Conservation (phyloP, 2,113 vertebrate genomes). For the Melospiza melodia region DNA sequence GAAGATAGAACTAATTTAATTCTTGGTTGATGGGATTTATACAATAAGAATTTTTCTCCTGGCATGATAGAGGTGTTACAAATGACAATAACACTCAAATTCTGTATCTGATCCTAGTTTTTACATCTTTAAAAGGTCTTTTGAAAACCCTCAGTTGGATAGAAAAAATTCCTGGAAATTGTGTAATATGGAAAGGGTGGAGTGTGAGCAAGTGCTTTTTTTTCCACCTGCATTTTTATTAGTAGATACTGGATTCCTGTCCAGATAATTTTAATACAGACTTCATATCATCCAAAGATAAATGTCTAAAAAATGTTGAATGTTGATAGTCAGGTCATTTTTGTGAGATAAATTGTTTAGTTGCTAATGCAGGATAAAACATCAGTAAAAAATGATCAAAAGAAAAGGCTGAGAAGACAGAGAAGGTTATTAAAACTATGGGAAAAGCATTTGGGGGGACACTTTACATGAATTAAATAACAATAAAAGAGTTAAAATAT, state of each 20-base stretch:
- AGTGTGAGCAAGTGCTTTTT: not conserved
- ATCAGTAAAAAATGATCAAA: not conserved
- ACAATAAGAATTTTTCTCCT: not conserved
- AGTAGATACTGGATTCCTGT: not conserved
- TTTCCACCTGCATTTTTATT: not conserved
- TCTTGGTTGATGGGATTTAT: not conserved
- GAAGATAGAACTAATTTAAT: not conserved
- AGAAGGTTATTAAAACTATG: not conserved
- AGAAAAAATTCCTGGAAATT: not conserved
- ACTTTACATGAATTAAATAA: not conserved
- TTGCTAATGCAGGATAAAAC: not conserved
- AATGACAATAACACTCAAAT: not conserved
- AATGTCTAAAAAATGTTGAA: not conserved
- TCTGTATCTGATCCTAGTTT: not conserved
- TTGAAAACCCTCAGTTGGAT: not conserved
- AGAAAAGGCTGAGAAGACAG: not conserved
- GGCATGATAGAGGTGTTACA: not conserved
- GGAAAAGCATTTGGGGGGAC: not conserved
- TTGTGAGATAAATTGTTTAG: not conserved
- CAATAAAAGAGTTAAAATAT: not conserved
- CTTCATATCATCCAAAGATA: not conserved
- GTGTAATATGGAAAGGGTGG: not conserved
- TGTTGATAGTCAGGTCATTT: not conserved
- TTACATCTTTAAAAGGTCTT: not conserved
- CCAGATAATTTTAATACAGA: not conserved